Conservation (phyloP, 2,797 vertebrate species). For the Tenualosa thibaudeaui region DNA sequence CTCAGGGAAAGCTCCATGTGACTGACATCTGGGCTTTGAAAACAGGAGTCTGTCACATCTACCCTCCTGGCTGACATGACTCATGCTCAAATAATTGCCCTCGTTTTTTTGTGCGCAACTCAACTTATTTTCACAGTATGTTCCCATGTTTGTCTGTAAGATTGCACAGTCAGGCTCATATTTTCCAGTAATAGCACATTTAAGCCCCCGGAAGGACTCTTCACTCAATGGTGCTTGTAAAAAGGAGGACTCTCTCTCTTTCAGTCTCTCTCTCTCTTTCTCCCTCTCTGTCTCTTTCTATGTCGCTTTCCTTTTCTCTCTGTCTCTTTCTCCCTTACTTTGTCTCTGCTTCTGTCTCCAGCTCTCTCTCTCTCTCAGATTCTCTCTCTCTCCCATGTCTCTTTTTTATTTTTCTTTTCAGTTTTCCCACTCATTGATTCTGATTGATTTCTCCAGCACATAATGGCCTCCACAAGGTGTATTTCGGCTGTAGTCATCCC, state of each 20-base stretch:
- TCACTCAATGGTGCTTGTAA: neutral
- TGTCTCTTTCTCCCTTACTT: too few relatives aligned
- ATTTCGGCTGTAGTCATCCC: neutral
- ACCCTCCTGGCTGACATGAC: neutral
- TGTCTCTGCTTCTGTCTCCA: too few relatives aligned
- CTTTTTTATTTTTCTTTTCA: neutral
- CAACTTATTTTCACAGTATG: neutral
- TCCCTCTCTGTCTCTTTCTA: too few relatives aligned
- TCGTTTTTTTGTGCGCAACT: neutral
- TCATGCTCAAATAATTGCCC: constrained; percentile 5
- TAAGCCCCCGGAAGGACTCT: neutral
- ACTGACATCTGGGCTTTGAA: neutral
- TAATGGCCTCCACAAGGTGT: neutral
- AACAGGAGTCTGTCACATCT: neutral
- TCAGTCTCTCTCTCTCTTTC: neutral
- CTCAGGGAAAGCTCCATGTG: neutral
- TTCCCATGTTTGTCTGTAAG: neutral
- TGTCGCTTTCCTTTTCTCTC: too few relatives aligned
- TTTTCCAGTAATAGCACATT: constrained; percentile 20
- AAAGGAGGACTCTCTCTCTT: neutral
- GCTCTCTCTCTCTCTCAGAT: neutral
- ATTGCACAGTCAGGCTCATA: neutral
- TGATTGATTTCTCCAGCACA: neutral
- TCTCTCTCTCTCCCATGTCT: neutral
- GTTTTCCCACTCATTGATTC: neutral